Evolutionary conservation across 2,888 invertebrate genomes (phyloP).

Genomic region (Amphipoea oculea): DNA sequence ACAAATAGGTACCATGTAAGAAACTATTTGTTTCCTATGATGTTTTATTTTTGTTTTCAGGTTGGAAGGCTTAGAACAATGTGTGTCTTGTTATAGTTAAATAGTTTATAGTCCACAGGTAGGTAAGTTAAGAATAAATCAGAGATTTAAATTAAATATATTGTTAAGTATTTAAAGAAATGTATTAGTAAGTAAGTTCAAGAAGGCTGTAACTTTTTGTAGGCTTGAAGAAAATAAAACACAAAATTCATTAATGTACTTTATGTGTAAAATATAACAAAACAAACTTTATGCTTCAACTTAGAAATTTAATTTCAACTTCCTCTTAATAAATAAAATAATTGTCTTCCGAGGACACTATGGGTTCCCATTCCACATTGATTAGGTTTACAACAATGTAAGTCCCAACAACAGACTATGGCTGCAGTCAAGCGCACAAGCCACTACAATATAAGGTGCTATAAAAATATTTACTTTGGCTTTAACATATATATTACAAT

Average conservation of each 20-base stretch:
- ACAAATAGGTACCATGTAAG: not conserved
- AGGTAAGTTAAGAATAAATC: conserved; percentile 24
- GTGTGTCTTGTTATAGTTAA: conserved; percentile 84
- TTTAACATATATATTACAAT: too few relatives aligned
- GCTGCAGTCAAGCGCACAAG: not conserved
- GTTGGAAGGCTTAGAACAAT: conserved; percentile 79
- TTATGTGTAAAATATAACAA: conserved; percentile 70
- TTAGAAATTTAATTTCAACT: conserved; percentile 43
- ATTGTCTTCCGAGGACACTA: not conserved
- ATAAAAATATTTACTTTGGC: too few relatives aligned
- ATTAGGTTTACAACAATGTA: not conserved
- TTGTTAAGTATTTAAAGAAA: conserved; percentile 29
- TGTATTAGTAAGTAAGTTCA: conserved; percentile 39
- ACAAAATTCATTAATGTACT: conserved; percentile 62
- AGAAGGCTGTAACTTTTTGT: conserved; percentile 65
- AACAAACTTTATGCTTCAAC: conserved; percentile 61
- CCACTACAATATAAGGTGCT: not conserved
- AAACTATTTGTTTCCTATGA: not conserved
- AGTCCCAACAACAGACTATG: conserved; percentile 16
- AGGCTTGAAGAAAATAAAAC: conserved; percentile 66
- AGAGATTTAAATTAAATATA: conserved; percentile 26
- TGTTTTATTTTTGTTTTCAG: conserved; percentile 74
- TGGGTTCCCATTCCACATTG: conserved; percentile 3
- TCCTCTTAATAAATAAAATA: conserved; percentile 37
- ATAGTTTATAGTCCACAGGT: conserved; percentile 21